Conservation (phyloP, 2,797 vertebrate genomes). For the Antennarius maculatus region DNA sequence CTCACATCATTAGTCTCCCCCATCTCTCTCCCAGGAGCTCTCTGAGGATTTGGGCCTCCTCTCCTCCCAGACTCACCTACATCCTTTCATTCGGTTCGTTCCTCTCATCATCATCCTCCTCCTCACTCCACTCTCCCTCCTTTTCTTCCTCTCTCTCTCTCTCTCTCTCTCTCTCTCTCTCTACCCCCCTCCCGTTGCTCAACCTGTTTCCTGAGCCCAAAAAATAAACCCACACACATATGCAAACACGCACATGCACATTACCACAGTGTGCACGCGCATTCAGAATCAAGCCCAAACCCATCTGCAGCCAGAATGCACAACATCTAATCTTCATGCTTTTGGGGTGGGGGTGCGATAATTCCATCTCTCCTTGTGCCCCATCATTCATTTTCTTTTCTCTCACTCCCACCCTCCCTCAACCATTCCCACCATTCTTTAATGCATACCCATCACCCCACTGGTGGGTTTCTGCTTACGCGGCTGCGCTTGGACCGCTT, state of each 20-base stretch:
- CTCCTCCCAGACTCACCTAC: constrained; percentile 70
- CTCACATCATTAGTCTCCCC: constrained; percentile 63
- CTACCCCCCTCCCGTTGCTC: constrained; percentile 34
- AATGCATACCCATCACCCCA: constrained; percentile 36
- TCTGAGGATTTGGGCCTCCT: constrained; percentile 69
- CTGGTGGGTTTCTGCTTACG: constrained; percentile 32
- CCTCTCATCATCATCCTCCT: constrained; percentile 39
- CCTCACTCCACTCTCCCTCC: constrained; percentile 24
- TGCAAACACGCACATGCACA: constrained; percentile 12
- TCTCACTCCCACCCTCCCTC: constrained; percentile 21
- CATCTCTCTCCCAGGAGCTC: constrained; percentile 59
- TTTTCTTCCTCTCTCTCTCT: constrained; percentile 43
- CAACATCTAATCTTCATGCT: constrained; percentile 73
- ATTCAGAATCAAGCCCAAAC: constrained; percentile 65
- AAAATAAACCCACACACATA: constrained; percentile 31
- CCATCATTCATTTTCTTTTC: constrained; percentile 54
- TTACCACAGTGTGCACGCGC: constrained; percentile 46
- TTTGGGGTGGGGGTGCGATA: constrained; percentile 49
- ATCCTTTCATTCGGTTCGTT: constrained; percentile 67
- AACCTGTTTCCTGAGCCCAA: constrained; percentile 63
- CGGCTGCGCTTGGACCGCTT: constrained; percentile 12
- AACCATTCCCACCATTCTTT: constrained; percentile 44
- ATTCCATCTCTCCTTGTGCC: constrained; percentile 49
- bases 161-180: constrained; percentile 35
- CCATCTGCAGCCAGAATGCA: constrained; percentile 67